Conservation (phyloP, 2,888 invertebrate genomes). For the Scelioninae gen. 2 region DNA sequence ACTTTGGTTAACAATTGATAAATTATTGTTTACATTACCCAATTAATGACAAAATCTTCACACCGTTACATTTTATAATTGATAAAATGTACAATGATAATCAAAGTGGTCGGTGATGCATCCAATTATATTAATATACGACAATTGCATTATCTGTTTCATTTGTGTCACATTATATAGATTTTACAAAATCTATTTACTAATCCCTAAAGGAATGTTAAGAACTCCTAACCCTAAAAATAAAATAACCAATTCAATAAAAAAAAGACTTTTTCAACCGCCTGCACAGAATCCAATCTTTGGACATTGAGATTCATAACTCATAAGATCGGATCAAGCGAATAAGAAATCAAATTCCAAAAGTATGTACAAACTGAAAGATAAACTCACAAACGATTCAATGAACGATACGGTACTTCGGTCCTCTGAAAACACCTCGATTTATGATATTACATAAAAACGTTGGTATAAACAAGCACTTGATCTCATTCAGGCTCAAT, state of each 20-base stretch:
- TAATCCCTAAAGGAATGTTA: not conserved
- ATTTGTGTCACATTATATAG: not conserved
- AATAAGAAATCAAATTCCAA: not conserved
- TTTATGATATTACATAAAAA: not conserved
- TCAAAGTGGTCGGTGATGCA: not conserved
- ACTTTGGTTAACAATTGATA: no score
- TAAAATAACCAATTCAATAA: not conserved
- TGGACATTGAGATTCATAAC: not conserved
- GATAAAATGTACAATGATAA: not conserved
- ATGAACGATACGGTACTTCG: not conserved
- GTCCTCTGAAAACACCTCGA: conserved; percentile 2
- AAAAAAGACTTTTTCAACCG: no score
- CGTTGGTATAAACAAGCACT: conserved; percentile 1
- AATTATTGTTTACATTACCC: no score
- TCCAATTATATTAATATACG: conserved; percentile 1
- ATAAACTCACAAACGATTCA: not conserved
- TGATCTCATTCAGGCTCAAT: not conserved
- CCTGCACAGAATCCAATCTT: no score
- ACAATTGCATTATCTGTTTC: not conserved
- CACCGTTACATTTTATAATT: not conserved
- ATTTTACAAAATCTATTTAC: not conserved
- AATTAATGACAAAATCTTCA: no score
- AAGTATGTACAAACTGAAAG: not conserved
- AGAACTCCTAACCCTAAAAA: not conserved
- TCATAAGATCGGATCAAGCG: not conserved